Evolutionary conservation across 2,888 invertebrate species (phyloP).

Genomic region (Agrotis puta): DNA sequence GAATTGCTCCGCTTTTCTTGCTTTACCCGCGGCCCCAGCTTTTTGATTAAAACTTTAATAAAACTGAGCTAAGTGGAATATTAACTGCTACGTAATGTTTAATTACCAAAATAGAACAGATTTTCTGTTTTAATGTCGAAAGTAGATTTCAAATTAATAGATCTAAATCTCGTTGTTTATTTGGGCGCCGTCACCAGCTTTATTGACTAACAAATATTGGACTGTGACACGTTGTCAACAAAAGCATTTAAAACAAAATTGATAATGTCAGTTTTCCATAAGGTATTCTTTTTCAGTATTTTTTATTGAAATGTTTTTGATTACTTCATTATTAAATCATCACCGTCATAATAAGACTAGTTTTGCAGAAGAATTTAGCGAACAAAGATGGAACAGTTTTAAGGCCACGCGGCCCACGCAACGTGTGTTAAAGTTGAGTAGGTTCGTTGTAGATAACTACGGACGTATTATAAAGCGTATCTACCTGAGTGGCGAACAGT

Average conservation of each 20-base stretch:
- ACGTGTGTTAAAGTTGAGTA: constrained; percentile 52
- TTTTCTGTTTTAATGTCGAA: constrained; percentile 44
- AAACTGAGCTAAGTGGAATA: constrained; percentile 67
- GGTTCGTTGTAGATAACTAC: constrained; percentile 46
- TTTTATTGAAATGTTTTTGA: background rate
- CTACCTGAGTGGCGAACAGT: constrained; percentile 66
- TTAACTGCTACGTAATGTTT: constrained; percentile 63
- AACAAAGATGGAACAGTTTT: constrained; percentile 45
- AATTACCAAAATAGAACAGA: constrained; percentile 61
- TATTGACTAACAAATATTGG: constrained; percentile 21
- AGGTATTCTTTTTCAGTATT: background rate
- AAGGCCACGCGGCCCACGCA: constrained; percentile 58
- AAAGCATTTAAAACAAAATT: background rate
- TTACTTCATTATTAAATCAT: background rate
- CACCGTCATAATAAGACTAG: constrained; percentile 2
- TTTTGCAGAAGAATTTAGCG: constrained; percentile 39
- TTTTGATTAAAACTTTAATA: constrained; percentile 74
- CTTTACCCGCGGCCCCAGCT: constrained; percentile 61
- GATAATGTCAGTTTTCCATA: background rate
- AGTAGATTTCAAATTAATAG: constrained; percentile 35
- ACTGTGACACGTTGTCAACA: constrained; percentile 3
- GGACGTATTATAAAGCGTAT: constrained; percentile 46
- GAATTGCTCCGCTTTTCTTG: constrained; percentile 70
- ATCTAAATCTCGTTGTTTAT: constrained; percentile 36
- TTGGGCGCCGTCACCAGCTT: constrained; percentile 12